Percentiles rank a stretch among this genome's conserved stretches.
These are phyloP conservation scores for Pyrgus malvae DNA, from an alignment of 2,888 invertebrate genomes.

Conservation along the genomic window DNA sequence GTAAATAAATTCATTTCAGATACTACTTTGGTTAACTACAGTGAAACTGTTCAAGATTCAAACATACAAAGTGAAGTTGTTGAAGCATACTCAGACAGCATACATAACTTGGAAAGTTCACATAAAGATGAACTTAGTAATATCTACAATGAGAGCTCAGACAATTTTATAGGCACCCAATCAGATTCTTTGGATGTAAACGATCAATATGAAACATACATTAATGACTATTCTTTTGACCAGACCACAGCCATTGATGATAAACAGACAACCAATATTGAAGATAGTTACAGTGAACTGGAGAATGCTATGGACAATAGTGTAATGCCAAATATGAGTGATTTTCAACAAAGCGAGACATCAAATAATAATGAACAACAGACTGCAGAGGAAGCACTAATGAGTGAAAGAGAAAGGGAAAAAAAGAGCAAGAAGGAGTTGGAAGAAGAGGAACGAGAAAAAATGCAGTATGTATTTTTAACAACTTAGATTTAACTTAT, in stretches of 20 bases:
- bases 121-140: constrained; percentile 70
- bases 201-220: constrained; percentile 67
- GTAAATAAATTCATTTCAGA: constrained; percentile 43
- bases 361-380: constrained; percentile 53
- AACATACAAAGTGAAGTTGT: constrained; percentile 58
- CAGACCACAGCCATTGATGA: constrained; percentile 49
- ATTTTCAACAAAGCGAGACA: constrained; percentile 58
- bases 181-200: constrained; percentile 41
- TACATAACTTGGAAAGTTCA: constrained; percentile 55
- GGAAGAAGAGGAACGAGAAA: constrained; percentile 96
- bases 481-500: too few species aligned
- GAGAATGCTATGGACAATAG: constrained; percentile 42
- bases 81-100: constrained; percentile 62
- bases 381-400: constrained; percentile 65
- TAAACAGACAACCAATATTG: constrained; percentile 42
- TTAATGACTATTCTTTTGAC: constrained; percentile 68
- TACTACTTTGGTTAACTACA: constrained; percentile 72
- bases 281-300: constrained; percentile 42
- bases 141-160: constrained; percentile 65
- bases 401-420: constrained; percentile 84
- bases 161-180: constrained; percentile 31
- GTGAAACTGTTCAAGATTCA: constrained; percentile 51
- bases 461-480: constrained; percentile 91
- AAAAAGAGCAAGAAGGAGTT: constrained; percentile 90
- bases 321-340: constrained; percentile 50